These are phyloP conservation scores for Scaptodrosophila latifasciaeformis DNA, from an alignment of 2,888 invertebrate genomes.

Conservation along the genomic window DNA sequence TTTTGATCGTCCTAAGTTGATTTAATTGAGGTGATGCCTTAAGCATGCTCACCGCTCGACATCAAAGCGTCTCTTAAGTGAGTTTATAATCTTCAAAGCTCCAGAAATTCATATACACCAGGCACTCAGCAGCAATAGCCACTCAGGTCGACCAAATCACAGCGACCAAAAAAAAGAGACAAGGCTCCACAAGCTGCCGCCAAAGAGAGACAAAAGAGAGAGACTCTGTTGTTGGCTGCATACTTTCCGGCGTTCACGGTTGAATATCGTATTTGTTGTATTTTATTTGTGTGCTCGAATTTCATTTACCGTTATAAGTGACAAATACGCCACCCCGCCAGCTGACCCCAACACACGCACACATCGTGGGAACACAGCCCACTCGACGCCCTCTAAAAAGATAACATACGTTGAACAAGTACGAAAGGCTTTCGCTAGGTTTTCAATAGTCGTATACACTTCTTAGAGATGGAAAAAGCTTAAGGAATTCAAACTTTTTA, in stretches of 20 bases:
- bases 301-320: slow-evolving; percentile 32
- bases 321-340: slow-evolving; percentile 29
- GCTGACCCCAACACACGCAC: slow-evolving; percentile 14
- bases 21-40: slow-evolving; percentile 39
- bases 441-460: too few species aligned
- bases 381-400: too few species aligned
- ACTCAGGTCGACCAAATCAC: too few species aligned
- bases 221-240: slow-evolving; percentile 4
- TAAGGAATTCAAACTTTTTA: too few species aligned
- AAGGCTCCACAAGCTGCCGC: too few species aligned
- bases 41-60: slow-evolving; percentile 47
- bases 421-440: too few species aligned
- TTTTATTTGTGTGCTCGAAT: slow-evolving; percentile 30
- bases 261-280: slow-evolving; percentile 26
- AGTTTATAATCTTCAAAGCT: slow-evolving; percentile 73
- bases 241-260: background rate
- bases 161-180: too few species aligned
- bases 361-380: too few species aligned
- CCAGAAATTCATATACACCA: slow-evolving; percentile 71
- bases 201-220: too few species aligned
- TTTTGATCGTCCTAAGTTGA: slow-evolving; percentile 63
- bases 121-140: slow-evolving; percentile 62
- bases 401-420: too few species aligned
- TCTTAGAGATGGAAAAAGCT: too few species aligned
- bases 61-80: slow-evolving; percentile 70